Evolutionary conservation across 2,888 invertebrate species (phyloP).

Genomic region (Tillus elongatus): DNA sequence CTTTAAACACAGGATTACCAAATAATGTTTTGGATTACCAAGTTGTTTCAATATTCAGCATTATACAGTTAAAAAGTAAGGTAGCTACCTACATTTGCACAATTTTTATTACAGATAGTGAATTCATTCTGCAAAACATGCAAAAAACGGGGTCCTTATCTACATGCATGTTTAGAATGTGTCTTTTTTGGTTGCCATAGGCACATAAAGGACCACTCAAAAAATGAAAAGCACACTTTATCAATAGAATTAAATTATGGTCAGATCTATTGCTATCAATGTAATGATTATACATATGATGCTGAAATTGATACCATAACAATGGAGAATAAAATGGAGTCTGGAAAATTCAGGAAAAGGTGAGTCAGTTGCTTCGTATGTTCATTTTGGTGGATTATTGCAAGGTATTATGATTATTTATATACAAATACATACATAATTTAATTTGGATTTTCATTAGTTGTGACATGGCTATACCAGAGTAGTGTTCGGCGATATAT

Average conservation of each 20-base stretch:
- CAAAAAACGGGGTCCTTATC: conserved; percentile 65
- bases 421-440: too few relatives aligned
- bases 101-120: background rate
- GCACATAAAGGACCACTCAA: conserved; percentile 82
- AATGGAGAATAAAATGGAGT: conserved; percentile 34
- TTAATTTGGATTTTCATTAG: too few relatives aligned
- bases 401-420: too few relatives aligned
- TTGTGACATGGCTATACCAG: too few relatives aligned
- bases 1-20: too few relatives aligned
- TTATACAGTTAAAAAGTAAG: too few relatives aligned
- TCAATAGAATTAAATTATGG: conserved; percentile 84
- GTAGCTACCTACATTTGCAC: too few relatives aligned
- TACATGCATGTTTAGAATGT: conserved; percentile 82
- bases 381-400: conserved; percentile 73
- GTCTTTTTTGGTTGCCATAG: conserved; percentile 89
- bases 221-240: conserved; percentile 69
- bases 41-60: too few relatives aligned
- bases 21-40: too few relatives aligned
- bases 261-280: conserved; percentile 79
- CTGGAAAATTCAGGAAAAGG: conserved; percentile 34
- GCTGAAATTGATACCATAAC: conserved; percentile 35
- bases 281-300: conserved; percentile 82
- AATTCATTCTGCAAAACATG: conserved; percentile 63
- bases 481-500: too few relatives aligned
- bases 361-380: conserved; percentile 42